Conservation (phyloP, 2,113 vertebrate species). For the Microtus oregoni region DNA sequence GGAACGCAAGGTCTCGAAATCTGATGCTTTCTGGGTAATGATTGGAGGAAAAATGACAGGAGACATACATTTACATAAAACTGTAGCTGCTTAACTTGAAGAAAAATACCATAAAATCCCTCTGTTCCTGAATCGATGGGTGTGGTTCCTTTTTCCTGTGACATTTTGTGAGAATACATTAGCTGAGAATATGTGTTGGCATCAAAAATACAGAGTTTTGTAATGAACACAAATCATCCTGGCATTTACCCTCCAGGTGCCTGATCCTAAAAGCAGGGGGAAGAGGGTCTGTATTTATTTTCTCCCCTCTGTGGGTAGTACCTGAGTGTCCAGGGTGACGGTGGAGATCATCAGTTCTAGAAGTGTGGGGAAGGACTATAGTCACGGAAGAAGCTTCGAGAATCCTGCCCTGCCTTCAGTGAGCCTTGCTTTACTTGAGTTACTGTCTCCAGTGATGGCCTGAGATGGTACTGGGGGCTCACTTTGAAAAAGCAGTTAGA, state of each 20-base stretch:
- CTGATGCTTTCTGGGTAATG: slow-evolving; percentile 60
- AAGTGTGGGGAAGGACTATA: neutral
- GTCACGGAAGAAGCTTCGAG: neutral
- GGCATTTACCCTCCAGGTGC: slow-evolving; percentile 51
- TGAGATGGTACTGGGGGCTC: neutral
- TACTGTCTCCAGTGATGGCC: too few species aligned
- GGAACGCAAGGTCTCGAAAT: slow-evolving; percentile 61
- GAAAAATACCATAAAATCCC: slow-evolving; percentile 65
- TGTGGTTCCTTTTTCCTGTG: slow-evolving; percentile 41
- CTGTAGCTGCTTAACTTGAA: slow-evolving; percentile 69
- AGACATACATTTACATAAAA: slow-evolving; percentile 72
- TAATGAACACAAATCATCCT: slow-evolving; percentile 75
- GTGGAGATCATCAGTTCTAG: neutral
- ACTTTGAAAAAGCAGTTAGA: neutral
- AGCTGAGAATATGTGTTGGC: slow-evolving; percentile 70
- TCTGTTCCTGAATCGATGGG: slow-evolving; percentile 16
- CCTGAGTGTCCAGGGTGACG: neutral
- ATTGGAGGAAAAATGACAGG: slow-evolving; percentile 67
- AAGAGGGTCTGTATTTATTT: neutral
- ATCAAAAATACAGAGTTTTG: slow-evolving; percentile 75
- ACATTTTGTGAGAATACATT: slow-evolving; percentile 77
- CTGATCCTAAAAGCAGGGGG: slow-evolving; percentile 7
- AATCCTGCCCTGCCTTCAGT: rapidly evolving
- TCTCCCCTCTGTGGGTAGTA: neutral
- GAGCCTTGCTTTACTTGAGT: neutral